These are phyloP conservation scores for Ophioninae sp. DNA, from an alignment of 2,888 invertebrate species.

Conservation along the genomic window DNA sequence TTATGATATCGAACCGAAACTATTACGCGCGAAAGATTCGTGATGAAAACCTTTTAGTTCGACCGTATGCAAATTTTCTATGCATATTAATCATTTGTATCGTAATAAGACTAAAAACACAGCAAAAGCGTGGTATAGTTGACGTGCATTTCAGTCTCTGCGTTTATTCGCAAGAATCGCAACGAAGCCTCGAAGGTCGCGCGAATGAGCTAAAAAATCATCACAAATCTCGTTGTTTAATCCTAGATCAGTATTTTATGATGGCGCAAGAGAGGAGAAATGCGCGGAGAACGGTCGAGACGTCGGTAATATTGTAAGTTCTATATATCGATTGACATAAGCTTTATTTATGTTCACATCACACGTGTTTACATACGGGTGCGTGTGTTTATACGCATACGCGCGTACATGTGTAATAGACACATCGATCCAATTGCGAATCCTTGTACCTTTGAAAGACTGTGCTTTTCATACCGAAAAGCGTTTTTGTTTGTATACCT, in stretches of 20 bases:
- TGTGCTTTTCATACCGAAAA: conserved; percentile 56
- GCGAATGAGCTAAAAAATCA: conserved; percentile 49
- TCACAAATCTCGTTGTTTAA: conserved; percentile 57
- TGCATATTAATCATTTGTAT: conserved; percentile 40
- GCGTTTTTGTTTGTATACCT: conserved; percentile 35
- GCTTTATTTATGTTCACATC: not conserved
- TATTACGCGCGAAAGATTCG: conserved; percentile 20
- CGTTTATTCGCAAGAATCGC: conserved; percentile 20
- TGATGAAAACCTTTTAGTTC: conserved; percentile 15
- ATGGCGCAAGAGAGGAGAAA: not conserved
- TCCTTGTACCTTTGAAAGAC: conserved; percentile 62
- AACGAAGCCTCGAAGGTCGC: conserved; percentile 29
- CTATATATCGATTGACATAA: not conserved
- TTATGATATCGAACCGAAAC: conserved; percentile 46
- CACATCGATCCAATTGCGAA: conserved; percentile 36
- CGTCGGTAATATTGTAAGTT: not conserved
- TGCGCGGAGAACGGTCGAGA: conserved; percentile 21
- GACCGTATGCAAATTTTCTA: conserved; percentile 1
- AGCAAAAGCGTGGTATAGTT: not conserved
- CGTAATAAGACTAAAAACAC: conserved; percentile 2
- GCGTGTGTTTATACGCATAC: not conserved
- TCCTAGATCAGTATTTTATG: conserved; percentile 60
- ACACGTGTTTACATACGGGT: not conserved
- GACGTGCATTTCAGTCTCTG: conserved; percentile 25
- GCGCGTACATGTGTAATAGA: not conserved